Evolutionary conservation across 1,140 invertebrate species (phyloP), one percentile per base, ranked within the genome.

Genomic region (Drosophila suzukii): DNA sequence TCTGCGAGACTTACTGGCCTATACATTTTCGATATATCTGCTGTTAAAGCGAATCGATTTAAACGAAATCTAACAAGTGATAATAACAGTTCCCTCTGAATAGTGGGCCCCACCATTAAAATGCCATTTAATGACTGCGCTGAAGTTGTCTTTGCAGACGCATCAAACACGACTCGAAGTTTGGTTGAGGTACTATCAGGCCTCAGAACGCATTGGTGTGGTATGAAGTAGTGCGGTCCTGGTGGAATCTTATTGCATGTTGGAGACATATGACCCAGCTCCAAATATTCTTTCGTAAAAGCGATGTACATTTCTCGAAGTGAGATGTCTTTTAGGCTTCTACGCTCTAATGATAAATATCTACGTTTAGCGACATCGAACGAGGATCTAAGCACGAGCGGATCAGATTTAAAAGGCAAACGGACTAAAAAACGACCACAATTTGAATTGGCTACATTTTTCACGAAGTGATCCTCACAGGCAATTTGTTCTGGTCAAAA

Each of bases 351-450:
- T 12, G 39, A 41, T 41, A 15, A 15, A 41, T 15, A 41, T 15
- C 39, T 30, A 30, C 4, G 27, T 30, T 30, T 41, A 15, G 6
- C 39, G n/a, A 20, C 20, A 20, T 20, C 20, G 20, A 20, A 20
- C 20, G 27, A 27, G 27, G 27, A 27, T 27, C 27, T 0, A 27
- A 27, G 27, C 27, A 43, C n/a, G 39, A 43, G 39, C 39, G 39
- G 39, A 43, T 43, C n/a, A 43, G 41, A 43, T 43, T 43, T 43
- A 43, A 43, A 43, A 43, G n/a, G 6, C 41, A 43, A 43, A 43
- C 41, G 6, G 41, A 43, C 41, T 10, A 17, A 43, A 43, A 43
- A 43, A 39, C n/a, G 41, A 15, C n/a, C 41, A 15, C 41, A 43
- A 43, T 32, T 32, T 32, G 7, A 32, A 32, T 32, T 32, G 30